Base-by-base conservation (phyloP, 2,797 vertebrate species). In the Intellagama lesueurii region DNA sequence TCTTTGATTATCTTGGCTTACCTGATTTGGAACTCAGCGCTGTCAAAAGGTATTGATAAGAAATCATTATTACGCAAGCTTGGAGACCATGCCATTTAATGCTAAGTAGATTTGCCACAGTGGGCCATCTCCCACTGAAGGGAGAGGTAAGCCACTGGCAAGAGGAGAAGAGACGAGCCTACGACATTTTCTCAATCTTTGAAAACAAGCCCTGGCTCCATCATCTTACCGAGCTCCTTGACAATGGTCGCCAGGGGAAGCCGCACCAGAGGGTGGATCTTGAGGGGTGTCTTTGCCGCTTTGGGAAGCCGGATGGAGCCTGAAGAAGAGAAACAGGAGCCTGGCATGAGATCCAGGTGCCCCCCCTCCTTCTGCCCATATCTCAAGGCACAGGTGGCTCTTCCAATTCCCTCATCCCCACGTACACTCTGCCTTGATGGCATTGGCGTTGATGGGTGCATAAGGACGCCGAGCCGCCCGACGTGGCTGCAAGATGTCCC, bases 401-500 rank as follows among this genome's bases (percentile, higher is more conserved):
- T 19, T 14, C 14, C 44, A 22, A n/a, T 47, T 40, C 5, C 60
- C 60, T 19, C 60, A 11, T 7, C 28, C 35, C 30, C 40, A 85
- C 98, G 89, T 95, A 99, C 98, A 99, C 97, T 99, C 98, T 0
- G 98, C 98, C 94, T 99, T 99, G 94, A 99, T 98, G 1, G 98
- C 98, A 4, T 99, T 99, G 94, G 98, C 97, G 7, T 99, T 99
- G 95, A 99, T 98, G 52, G 98, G 98, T 7, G 98, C 98, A 0
- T 99, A 99, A 28, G 98, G 98, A 6, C 98, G 96, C 0, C 98
- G 97, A 0, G 98, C 98, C 0, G 98, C 98, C 0, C 98, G 97
- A 0, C 98, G 98, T 0, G 98, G 98, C 96, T 99, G 98, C 92
- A 99, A 95, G 81, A 99, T 98, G 93, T 99, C 98, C 85, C 98